Evolutionary conservation across 2,113 vertebrate genomes (phyloP).

Genomic region (Pycnonotus jocosus): DNA sequence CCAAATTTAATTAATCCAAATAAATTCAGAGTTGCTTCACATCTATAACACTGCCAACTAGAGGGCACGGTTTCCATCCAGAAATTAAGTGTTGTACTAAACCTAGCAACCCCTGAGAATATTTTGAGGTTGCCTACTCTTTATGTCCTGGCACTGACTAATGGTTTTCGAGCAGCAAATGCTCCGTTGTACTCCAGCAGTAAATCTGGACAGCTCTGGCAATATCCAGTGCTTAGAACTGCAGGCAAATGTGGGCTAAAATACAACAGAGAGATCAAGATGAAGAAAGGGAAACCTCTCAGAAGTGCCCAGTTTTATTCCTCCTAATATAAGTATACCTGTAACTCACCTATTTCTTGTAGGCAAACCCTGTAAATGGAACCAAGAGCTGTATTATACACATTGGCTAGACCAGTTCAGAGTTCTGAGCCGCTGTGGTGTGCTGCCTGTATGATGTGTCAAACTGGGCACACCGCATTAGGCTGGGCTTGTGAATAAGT

Average conservation of each 20-base stretch:
- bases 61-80: not conserved
- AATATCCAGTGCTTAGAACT: not conserved
- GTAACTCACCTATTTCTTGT: not conserved
- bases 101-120: not conserved
- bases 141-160: not conserved
- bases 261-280: not conserved
- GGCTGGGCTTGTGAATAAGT: not conserved
- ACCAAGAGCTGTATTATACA: not conserved
- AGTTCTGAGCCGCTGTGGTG: not conserved
- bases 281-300: not conserved
- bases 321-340: not conserved
- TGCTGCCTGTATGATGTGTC: not conserved
- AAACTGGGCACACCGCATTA: not conserved
- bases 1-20: not conserved
- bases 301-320: not conserved
- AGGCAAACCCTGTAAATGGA: not conserved
- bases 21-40: not conserved
- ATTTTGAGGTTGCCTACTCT: not conserved
- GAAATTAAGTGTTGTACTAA: not conserved
- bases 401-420: not conserved
- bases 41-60: not conserved
- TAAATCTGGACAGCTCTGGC: not conserved
- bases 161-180: not conserved
- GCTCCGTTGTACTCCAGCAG: not conserved
- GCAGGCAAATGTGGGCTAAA: not conserved